Evolutionary conservation across 2,797 vertebrate genomes (phyloP), one percentile per base, ranked within the genome.

Genomic region (Fistularia tabacaria): DNA sequence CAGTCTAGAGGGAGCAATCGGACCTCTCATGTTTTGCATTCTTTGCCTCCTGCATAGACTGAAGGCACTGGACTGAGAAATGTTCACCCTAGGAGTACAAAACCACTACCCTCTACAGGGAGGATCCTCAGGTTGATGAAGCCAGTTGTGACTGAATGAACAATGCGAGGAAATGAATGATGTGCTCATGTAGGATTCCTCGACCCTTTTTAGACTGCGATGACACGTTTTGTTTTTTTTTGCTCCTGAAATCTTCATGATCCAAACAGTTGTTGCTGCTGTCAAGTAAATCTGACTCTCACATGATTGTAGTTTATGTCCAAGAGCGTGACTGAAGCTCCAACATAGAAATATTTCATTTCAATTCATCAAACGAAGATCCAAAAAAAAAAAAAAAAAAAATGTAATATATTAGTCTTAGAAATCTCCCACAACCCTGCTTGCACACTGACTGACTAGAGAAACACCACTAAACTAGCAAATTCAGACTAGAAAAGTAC

Each of bases 11-110:
- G 59, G 62, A 76, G 68, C n/a, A 11, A 54, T 41, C 44, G 49
- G 9, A 41, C 63, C 59, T 59, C 57, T 38, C 36, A n/a, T 54
- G 51, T 41, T 65, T 64, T 56, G 62, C 61, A 59, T 62, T 74
- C 51, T 43, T 52, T 14, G 7, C 40, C 69, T 67, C 70, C 62
- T 12, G 57, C 57, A 58, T 14, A 66, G 59, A 51, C 73, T 59
- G 66, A 87, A 88, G 87, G 85, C 85, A 87, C 80, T 69, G 85
- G 62, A 57, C 67, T 65, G 71, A 72, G 44, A 59, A 54, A 54
- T 12, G 51, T 54, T 64, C n/a, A 60, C 59, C 69, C 49, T 13
- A 49, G 67, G 50, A 44, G 51, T 50, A 62, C 14, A 61, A 46
- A 53, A 47, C n/a, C 36, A 49, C 45, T 45, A 41, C 39, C 37